Percentiles rank a stretch among this genome's conserved stretches.
Evolutionary conservation across 2,113 vertebrate genomes (phyloP).

Genomic region (Theristicus caerulescens): DNA sequence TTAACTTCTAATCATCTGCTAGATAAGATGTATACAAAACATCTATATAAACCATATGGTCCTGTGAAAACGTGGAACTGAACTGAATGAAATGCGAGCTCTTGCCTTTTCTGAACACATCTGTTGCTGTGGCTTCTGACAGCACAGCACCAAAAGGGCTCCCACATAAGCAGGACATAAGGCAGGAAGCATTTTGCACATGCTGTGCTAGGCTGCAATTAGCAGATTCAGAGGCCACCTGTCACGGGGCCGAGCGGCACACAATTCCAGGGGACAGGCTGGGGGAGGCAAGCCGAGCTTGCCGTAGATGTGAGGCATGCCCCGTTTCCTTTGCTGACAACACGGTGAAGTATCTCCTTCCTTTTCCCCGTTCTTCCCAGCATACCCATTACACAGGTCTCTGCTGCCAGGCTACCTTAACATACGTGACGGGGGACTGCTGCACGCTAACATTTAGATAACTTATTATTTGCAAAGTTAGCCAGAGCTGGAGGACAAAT

Average conservation of each 20-base stretch:
- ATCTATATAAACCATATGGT: not conserved
- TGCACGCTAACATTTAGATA: not conserved
- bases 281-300: not conserved
- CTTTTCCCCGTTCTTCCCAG: not conserved
- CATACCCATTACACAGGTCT: not conserved
- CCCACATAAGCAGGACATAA: not conserved
- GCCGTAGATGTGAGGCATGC: fast-evolving
- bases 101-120: slow-evolving; percentile 20
- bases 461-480: not conserved
- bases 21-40: not conserved
- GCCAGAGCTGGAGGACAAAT: not conserved
- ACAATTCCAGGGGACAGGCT: not conserved
- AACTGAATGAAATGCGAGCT: not conserved
- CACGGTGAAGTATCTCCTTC: not conserved
- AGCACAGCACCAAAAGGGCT: slow-evolving; percentile 4
- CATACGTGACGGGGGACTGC: not conserved
- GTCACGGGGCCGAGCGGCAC: not conserved
- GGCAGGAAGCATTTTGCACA: not conserved
- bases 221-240: slow-evolving; percentile 8
- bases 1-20: not conserved
- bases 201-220: not conserved
- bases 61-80: not conserved
- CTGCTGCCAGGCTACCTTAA: not conserved
- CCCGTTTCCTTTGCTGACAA: not conserved
- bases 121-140: not conserved